Evolutionary conservation across 2,888 invertebrate genomes (phyloP), one percentile per base, ranked within the genome.

Genomic region (Litoditis marina): DNA sequence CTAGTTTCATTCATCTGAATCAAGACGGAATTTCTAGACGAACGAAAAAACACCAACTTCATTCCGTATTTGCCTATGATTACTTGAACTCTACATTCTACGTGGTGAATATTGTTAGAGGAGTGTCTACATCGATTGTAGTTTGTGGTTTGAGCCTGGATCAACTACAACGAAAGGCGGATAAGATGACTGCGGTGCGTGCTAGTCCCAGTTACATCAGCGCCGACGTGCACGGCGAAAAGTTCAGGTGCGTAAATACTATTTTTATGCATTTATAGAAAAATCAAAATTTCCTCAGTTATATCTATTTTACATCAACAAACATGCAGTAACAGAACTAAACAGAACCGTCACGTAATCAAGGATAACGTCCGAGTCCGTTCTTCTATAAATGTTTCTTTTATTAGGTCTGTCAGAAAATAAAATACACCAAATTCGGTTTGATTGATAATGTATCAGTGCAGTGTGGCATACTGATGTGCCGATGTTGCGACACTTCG

Each of bases 401-500:
- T n/a, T n/a, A n/a, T n/a, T n/a, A n/a, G n/a, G n/a, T n/a, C n/a
- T n/a, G n/a, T n/a, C n/a, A n/a, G n/a, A n/a, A n/a, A n/a, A n/a
- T n/a, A n/a, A n/a, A n/a, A n/a, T n/a, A n/a, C n/a, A n/a, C n/a
- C n/a, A n/a, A n/a, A n/a, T n/a, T 2, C 50, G 27, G 28, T n/a
- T 25, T 50, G 25, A 50, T 50, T n/a, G 2, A 50, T 22, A n/a
- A 25, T 50, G n/a, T 50, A n/a, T 55, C 56, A 71, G 69, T 61
- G 69, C 69, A n/a, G 68, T 74, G 22, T 71, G 71, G 71, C 68
- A 69, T 47, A 62, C 64, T 42, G 62, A 61, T 2, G 52, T 54
- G 39, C 60, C 67, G 8, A 65, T 66, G 34, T 66, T 76, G 1
- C 57, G 66, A 47, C 76, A 76, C 44, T 76, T 69, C 53, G 69